Evolutionary conservation across 2,113 vertebrate genomes (phyloP), one percentile per base, ranked within the genome.

Genomic region (Antennarius striatus): DNA sequence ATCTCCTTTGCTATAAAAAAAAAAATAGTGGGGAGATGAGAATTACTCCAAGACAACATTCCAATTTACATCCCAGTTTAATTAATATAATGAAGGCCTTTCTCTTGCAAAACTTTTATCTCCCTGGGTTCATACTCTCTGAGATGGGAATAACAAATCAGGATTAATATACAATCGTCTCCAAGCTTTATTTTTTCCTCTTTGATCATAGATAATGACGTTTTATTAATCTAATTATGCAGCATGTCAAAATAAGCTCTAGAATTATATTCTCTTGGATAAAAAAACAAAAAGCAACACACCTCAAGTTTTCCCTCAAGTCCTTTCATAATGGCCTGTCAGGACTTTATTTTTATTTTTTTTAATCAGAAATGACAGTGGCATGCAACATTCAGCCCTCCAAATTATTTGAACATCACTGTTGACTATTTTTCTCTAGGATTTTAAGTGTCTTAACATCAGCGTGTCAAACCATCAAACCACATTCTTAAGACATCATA

Each of bases 1-100:
- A 87, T 83, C 71, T 73, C 65, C 49, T 87, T 87, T 71, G 75
- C 82, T 71, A 69, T 80, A 65, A 49, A 82, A 80, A 52, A 30
- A 58, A 45, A 28, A 48, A 57, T 43, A 65, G 61, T 42, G 46
- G 49, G 22, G 30, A 80, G 80, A 89, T 91, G 79, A 88, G 83
- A 87, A 83, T 88, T 89, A 83, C 56, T 80, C 81, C 49, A 83
- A 75, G 42, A 79, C 77, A 78, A 69, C 58, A 76, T 55, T 50
- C 68, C 56, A 80, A 51, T 76, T 88, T 81, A 71, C 75, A 83
- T 73, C 56, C 57, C 61, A 69, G 63, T 76, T 47, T 81, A 75
- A 84, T 77, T 79, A 73, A 58, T 86, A 56, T 68, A 85, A 87
- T 75, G 29, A 73, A 73, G 14, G 15, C 51, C 45, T 63, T 64